Conservation (phyloP, 2,888 invertebrate species). For the Patella caerulea region DNA sequence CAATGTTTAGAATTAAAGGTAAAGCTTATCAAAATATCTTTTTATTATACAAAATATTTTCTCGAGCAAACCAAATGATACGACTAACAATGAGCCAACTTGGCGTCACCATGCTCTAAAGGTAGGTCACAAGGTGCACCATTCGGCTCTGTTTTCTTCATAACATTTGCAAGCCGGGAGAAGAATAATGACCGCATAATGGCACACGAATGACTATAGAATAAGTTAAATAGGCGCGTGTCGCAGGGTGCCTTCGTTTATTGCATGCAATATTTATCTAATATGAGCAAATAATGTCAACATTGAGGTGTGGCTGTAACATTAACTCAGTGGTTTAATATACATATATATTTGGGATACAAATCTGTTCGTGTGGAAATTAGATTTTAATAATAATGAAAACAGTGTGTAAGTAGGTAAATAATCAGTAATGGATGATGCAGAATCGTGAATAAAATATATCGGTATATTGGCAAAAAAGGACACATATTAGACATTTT, state of each 20-base stretch:
- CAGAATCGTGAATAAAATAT: too few species aligned
- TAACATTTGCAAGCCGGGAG: not conserved
- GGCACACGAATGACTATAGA: conserved; percentile 5
- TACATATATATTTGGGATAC: too few species aligned
- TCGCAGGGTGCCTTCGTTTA: not conserved
- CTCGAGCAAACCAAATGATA: conserved; percentile 1
- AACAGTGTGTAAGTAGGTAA: too few species aligned
- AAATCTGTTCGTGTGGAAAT: too few species aligned
- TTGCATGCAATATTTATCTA: conserved; percentile 7
- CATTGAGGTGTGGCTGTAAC: not conserved
- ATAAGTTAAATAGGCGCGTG: conserved; percentile 3
- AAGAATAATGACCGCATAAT: not conserved
- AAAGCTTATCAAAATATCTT: conserved; percentile 7
- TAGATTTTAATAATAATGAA: too few species aligned
- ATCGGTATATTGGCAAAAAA: too few species aligned
- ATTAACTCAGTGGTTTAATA: not conserved
- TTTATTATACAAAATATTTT: not conserved
- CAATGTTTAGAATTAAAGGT: not conserved
- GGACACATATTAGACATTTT: too few species aligned
- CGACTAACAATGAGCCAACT: not conserved
- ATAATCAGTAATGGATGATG: too few species aligned
- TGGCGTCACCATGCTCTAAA: not conserved
- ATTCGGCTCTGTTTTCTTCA: not conserved
- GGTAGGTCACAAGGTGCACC: not conserved
- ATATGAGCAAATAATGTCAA: conserved; percentile 9